Base-by-base conservation (phyloP, 2,113 vertebrate species). In the Sakesphorus luctuosus region DNA sequence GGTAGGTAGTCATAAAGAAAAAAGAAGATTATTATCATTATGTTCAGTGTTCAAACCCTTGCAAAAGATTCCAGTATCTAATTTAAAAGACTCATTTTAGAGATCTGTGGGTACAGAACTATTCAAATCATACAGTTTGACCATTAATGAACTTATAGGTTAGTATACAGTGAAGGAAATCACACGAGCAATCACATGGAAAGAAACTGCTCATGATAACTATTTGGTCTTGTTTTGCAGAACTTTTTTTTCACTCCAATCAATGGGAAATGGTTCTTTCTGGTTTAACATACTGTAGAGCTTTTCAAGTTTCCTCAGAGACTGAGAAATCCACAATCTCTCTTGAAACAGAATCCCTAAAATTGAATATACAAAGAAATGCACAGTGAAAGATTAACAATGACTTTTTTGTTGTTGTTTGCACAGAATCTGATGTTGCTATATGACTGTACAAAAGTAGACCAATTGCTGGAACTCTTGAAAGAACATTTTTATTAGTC, bases 91-190 rank as follows among this genome's bases (percentile, higher is more conserved):
- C 36, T 92, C 16, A 47, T 56, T 87, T 92, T 63, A 87, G 50
- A 77, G 55, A 92, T 87, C 46, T 84, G 40, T 86, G 36, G 63
- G 21, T 87, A 67, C 82, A 94, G 29, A 91, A 89, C 46, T 85
- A 88, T 88, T 97, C 80, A 80, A 75, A 96, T 80, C 2, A 93
- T 73, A 91, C 84, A 63, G 29, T 65, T 87, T 89, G 84, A 94
- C 77, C 92, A 93, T 95, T 96, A 89, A 90, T 80, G 80, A 75
- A 91, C 31, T 95, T 91, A 86, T 55, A 97, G 77, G 35, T 87
- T 96, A 93, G 89, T 56, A 59, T 66, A 89, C 4, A 2, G 81
- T 43, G 58, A 75, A 93, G 83, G 92, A 96, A 92, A 88, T 72
- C 71, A 74, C 85, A 87, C 92, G 61, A 87, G 81, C 77, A 96